Evolutionary conservation across 2,797 vertebrate genomes (phyloP).

Genomic region (Hoplostethus atlanticus): DNA sequence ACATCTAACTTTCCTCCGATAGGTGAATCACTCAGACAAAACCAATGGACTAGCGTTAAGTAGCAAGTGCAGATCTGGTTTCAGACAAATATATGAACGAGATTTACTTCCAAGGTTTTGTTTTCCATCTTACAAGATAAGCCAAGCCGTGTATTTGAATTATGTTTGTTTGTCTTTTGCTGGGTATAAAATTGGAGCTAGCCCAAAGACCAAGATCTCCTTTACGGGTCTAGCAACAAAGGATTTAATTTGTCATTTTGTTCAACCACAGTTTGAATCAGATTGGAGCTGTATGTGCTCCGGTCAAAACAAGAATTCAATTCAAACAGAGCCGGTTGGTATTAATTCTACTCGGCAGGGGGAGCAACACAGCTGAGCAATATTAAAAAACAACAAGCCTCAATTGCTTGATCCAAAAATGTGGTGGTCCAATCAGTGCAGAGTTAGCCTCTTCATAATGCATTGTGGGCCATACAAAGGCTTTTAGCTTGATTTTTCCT

Average conservation of each 20-base stretch:
- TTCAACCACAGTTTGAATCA: slow-evolving; percentile 16
- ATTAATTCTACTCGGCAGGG: slow-evolving; percentile 19
- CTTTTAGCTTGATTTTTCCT: not conserved
- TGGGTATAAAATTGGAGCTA: slow-evolving; percentile 34
- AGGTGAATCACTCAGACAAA: slow-evolving; percentile 81
- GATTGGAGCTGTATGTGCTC: slow-evolving; percentile 15
- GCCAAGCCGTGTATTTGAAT: slow-evolving; percentile 67
- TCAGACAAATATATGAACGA: slow-evolving; percentile 70
- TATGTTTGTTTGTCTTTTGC: slow-evolving; percentile 62
- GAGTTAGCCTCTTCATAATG: slow-evolving; percentile 20
- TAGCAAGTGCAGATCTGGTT: slow-evolving; percentile 69
- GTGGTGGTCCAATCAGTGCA: slow-evolving; percentile 17
- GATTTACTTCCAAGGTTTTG: slow-evolving; percentile 57
- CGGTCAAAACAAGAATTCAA: slow-evolving; percentile 15
- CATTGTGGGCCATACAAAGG: not conserved
- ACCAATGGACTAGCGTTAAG: slow-evolving; percentile 77
- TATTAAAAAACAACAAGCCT: slow-evolving; percentile 25
- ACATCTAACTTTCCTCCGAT: slow-evolving; percentile 81
- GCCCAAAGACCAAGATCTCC: slow-evolving; percentile 37
- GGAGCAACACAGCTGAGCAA: slow-evolving; percentile 38
- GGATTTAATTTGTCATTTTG: slow-evolving; percentile 43
- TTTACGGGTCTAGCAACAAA: slow-evolving; percentile 30
- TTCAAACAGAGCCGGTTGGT: slow-evolving; percentile 9
- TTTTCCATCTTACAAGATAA: slow-evolving; percentile 63
- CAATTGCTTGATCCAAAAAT: slow-evolving; percentile 1